phyloP scores from a whole-genome alignment of 2,113 vertebrate species.

The Oxyura jamaicensis region DNA sequence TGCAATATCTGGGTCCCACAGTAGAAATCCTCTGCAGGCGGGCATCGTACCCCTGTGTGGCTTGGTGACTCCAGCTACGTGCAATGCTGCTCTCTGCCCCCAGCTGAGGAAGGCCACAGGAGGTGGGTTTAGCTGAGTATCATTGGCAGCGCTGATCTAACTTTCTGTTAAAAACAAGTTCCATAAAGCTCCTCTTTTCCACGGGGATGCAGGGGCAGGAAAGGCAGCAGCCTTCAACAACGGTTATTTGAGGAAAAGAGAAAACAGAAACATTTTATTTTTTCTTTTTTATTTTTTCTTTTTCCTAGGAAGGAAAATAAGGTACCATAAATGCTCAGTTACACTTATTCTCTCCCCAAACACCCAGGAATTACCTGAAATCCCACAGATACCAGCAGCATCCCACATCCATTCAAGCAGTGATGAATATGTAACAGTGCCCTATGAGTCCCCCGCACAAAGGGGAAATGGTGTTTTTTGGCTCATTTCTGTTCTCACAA shows the following conservation, averaged over 20 bases:
- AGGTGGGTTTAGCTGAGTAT: neutral
- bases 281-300: no score
- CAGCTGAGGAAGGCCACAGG: neutral
- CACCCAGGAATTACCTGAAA: neutral
- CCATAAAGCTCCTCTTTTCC: neutral
- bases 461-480: neutral
- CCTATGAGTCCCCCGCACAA: neutral
- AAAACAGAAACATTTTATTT: neutral
- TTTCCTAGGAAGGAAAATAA: neutral
- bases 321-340: neutral
- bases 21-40: neutral
- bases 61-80: neutral
- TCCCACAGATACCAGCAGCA: neutral
- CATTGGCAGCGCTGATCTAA: neutral
- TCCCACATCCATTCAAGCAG: neutral
- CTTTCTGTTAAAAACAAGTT: neutral
- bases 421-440: accelerated
- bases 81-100: neutral
- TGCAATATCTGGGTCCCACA: neutral
- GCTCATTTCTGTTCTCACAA: neutral
- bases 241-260: neutral
- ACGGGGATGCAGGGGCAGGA: neutral
- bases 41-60: neutral
- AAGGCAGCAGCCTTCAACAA: neutral
- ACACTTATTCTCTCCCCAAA: neutral